Evolutionary conservation across 2,113 vertebrate species (phyloP).

Genomic region (Todiramphus chloris): DNA sequence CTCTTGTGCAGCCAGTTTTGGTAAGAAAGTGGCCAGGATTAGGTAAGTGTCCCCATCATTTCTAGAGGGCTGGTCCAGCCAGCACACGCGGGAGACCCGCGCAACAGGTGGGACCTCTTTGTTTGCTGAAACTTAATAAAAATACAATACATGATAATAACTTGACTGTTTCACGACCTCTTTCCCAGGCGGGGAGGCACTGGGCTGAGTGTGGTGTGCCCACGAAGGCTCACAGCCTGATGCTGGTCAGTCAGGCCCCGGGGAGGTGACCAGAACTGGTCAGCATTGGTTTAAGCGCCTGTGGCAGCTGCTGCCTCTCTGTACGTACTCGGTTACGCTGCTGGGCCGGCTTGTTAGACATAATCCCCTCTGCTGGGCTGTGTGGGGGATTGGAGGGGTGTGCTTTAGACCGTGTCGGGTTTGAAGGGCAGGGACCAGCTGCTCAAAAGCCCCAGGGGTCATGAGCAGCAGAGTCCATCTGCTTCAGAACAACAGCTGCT

Average conservation of each 20-base stretch:
- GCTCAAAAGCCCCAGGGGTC: neutral
- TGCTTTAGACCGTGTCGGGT: neutral
- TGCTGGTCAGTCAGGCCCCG: neutral
- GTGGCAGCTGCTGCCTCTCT: neutral
- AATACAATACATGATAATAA: neutral
- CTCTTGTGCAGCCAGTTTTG: neutral
- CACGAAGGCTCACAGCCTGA: too few species aligned
- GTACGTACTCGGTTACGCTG: too few species aligned
- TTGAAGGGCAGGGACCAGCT: neutral
- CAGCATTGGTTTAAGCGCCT: neutral
- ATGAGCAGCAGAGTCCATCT: neutral
- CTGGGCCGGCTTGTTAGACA: fast-evolving
- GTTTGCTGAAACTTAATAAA: neutral
- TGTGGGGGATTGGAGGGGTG: fast-evolving
- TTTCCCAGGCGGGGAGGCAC: too few species aligned
- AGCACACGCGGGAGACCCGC: neutral
- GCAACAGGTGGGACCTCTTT: neutral
- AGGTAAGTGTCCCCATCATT: fast-evolving
- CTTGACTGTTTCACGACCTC: neutral
- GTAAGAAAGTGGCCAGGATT: fast-evolving
- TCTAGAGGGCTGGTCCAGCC: fast-evolving
- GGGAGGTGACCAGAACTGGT: neutral
- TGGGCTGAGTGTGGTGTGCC: neutral
- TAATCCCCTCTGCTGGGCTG: neutral
- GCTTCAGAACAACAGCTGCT: neutral